A percentile compares a stretch with the other conserved stretches of the same genome.
phyloP scores from a whole-genome alignment of 35 echinoderm and acorn worm genomes.

The Strongylocentrotus purpuratus region DNA sequence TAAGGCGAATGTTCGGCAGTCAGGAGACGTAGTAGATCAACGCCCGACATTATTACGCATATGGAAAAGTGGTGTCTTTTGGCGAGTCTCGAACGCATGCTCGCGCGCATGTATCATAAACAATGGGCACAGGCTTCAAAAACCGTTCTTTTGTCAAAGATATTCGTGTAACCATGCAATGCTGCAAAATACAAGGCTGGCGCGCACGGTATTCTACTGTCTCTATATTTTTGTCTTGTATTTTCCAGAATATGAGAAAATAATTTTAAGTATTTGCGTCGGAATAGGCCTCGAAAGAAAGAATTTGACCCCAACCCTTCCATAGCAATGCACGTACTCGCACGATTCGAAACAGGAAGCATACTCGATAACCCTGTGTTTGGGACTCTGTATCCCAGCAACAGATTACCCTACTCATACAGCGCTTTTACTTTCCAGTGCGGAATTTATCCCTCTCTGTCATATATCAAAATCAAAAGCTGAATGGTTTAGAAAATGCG shows the following conservation, averaged over 20 bases:
- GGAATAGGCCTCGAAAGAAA: neutral
- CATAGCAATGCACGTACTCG: neutral
- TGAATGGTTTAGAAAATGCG: neutral
- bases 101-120: neutral
- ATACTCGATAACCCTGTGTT: neutral
- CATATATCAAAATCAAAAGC: neutral
- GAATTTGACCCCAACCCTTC: neutral
- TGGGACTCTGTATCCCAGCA: neutral
- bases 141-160: neutral
- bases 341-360: neutral
- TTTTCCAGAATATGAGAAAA: constrained; percentile 27
- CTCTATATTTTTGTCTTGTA: neutral
- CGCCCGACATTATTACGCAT: neutral
- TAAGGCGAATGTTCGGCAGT: too few species aligned
- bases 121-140: neutral
- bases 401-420: neutral
- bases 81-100: neutral
- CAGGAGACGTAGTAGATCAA: too few species aligned
- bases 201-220: neutral
- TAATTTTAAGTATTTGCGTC: constrained; percentile 5
- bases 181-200: neutral
- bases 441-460: neutral
- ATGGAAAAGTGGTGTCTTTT: constrained; percentile 27
- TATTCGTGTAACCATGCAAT: neutral
- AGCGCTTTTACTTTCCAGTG: neutral